Conservation (phyloP, 2,888 invertebrate species). For the Gortyna flavago region DNA sequence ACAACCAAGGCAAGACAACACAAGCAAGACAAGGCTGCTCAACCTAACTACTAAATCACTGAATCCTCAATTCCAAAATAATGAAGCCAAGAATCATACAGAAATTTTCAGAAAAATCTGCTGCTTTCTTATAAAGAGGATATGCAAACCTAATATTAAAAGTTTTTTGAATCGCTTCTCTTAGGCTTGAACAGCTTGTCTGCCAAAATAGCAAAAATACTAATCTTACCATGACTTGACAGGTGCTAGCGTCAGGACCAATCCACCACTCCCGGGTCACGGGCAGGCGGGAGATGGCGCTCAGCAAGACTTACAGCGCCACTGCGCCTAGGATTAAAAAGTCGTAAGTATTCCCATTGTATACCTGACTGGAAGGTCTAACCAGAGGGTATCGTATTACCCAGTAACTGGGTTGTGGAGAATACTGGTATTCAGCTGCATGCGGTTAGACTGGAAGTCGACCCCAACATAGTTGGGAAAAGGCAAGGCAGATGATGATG, state of each 20-base stretch:
- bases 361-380: background rate
- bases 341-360: conserved; percentile 90
- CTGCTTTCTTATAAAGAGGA: background rate
- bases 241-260: conserved; percentile 87
- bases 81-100: background rate
- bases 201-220: background rate
- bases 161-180: background rate
- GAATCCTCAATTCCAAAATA: background rate
- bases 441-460: too few relatives aligned
- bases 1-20: too few relatives aligned
- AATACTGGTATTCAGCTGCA: too few relatives aligned
- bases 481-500: too few relatives aligned
- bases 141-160: background rate
- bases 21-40: too few relatives aligned
- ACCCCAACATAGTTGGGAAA: too few relatives aligned
- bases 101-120: background rate
- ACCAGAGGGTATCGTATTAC: too few relatives aligned
- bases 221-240: conserved; percentile 21
- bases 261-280: conserved; percentile 90
- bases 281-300: conserved; percentile 91
- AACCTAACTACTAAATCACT: background rate
- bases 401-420: too few relatives aligned
- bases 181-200: background rate
- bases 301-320: conserved; percentile 92
- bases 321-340: conserved; percentile 96